Percentiles rank a stretch among this genome's conserved stretches.
Conservation (phyloP, 1,140 invertebrate genomes). For the Micrasema longulum region DNA sequence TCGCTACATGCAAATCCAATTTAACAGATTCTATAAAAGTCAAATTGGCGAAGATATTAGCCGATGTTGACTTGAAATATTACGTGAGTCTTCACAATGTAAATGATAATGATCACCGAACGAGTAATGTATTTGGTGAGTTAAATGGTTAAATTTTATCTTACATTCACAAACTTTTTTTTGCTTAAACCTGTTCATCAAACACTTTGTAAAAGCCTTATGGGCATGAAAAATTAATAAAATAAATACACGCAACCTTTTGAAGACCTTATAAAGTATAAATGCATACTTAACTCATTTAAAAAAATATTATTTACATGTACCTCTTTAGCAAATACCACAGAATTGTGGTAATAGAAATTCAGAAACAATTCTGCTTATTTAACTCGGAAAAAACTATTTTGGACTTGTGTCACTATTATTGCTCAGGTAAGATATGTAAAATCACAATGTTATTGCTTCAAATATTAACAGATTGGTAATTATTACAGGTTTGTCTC, state of each 20-base stretch:
- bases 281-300: too few species aligned
- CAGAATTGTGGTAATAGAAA: too few species aligned
- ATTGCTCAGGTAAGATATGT: too few species aligned
- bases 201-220: neutral
- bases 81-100: conserved; percentile 32
- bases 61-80: conserved; percentile 27
- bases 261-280: neutral
- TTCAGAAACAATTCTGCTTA: too few species aligned
- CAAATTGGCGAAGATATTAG: conserved; percentile 18
- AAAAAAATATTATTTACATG: too few species aligned
- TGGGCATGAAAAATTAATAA: neutral
- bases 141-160: neutral
- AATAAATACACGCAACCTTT: neutral
- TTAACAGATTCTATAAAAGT: conserved; percentile 15
- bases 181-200: neutral
- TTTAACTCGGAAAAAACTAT: too few species aligned
- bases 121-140: conserved; percentile 39
- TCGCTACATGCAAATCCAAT: conserved; percentile 2
- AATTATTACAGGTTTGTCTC: conserved; percentile 13
- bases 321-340: too few species aligned
- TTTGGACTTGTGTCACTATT: too few species aligned
- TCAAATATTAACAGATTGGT: neutral
- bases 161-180: neutral
- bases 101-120: conserved; percentile 14
- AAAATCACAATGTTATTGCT: too few species aligned